Base-by-base conservation (phyloP, 2,113 vertebrate genomes). In the Rhombomys opimus region DNA sequence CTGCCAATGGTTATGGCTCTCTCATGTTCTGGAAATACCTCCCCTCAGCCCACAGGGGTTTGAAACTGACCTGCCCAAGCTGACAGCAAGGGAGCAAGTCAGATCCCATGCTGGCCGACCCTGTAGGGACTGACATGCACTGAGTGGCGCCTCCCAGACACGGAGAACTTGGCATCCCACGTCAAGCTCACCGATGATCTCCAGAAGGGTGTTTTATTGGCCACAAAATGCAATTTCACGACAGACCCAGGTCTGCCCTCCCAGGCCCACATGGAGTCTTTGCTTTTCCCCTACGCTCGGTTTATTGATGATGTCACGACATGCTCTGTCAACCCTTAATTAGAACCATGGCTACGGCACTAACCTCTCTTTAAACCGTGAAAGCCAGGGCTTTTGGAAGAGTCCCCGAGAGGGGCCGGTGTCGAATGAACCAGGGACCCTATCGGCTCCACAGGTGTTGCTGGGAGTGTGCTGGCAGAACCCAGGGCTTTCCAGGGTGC, bases 271-370 rank as follows among this genome's bases (percentile, higher is more conserved):
- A 50, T 65, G 91, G 81, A 93, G 73, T 95, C 89, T 97, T 97
- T 98, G 95, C 97, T 97, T 97, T 96, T 98, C 96, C 97, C 97
- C 98, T 98, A 76, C 57, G 75, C 76, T 35, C 93, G 88, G 85
- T 98, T 98, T 97, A 95, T 93, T 95, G 97, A 89, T 97, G 98
- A 98, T 98, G 98, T 98, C 98, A 98, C 96, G 96, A 98, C 96
- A 70, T 41, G 91, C 91, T 95, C 96, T 95, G 0, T 97, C 95
- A 96, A 93, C 96, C 93, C 89, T 95, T 97, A 96, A 97, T 97
- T 96, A 96, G 97, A 98, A 98, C 97, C 87, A 97, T 87, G 94
- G 96, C 95, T 94, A 13, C 82, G 82, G 89, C n/a, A 78, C 93
- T 95, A 96, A 96, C 93, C 96, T 97, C 97, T 96, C 96, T 97